Conservation (phyloP, 1,140 invertebrate genomes). For the Zelostemma sp. region DNA sequence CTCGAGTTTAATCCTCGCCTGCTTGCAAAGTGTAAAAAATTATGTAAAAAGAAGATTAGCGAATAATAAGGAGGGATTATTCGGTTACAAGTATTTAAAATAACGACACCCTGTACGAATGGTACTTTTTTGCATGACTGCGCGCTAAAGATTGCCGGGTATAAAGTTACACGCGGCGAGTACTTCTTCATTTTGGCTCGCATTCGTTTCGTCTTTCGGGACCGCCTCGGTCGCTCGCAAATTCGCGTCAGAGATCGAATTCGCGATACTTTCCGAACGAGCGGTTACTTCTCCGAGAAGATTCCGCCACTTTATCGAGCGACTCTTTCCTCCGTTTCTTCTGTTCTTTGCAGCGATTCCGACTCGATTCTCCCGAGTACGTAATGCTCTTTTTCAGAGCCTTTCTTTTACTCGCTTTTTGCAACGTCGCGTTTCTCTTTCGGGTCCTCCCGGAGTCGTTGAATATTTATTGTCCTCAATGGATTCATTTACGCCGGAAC, state of each 20-base stretch:
- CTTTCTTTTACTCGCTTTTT: too few species aligned
- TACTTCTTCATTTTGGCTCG: conserved; percentile 42
- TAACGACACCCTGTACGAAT: conserved; percentile 2
- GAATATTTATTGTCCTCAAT: not conserved
- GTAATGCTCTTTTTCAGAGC: not conserved
- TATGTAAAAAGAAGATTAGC: not conserved
- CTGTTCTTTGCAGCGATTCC: conserved; percentile 10
- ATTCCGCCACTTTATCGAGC: conserved; percentile 59
- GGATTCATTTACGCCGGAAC: not conserved
- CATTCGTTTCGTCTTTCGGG: conserved; percentile 41
- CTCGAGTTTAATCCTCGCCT: too few species aligned
- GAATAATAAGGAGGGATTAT: not conserved
- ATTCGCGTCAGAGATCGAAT: conserved; percentile 40
- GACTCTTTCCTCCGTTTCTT: conserved; percentile 28
- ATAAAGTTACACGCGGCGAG: conserved; percentile 59
- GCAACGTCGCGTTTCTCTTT: not conserved
- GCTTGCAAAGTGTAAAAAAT: too few species aligned
- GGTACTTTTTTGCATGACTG: conserved; percentile 18
- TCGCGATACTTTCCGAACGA: conserved; percentile 39
- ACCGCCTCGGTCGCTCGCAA: conserved; percentile 15
- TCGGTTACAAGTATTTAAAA: conserved; percentile 2
- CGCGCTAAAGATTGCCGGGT: conserved; percentile 43
- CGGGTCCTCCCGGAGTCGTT: conserved; percentile 23
- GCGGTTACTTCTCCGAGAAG: conserved; percentile 26
- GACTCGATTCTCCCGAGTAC: not conserved